Base-by-base conservation (phyloP, 2,797 vertebrate species). In the Peromyscus attwateri region DNA sequence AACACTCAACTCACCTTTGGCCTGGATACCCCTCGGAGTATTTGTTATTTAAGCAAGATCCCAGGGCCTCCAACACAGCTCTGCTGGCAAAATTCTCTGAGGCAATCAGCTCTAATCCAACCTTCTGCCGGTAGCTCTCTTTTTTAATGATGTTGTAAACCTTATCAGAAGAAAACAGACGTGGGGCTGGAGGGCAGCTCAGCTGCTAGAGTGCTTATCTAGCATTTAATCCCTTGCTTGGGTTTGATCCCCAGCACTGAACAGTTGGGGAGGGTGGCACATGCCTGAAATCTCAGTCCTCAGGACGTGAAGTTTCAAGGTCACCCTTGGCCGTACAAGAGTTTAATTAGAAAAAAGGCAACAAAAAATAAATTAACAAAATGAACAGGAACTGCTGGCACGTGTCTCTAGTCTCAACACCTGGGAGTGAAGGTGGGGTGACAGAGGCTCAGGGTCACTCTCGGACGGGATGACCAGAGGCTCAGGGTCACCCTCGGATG, bases 11-110 rank as follows among this genome's bases (percentile, higher is more conserved):
- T 71, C 79, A 99, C 99, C 99, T 99, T 98, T 99, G 99, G 75
- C 99, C 99, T 0, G 99, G 99, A 98, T 99, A 99, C 0, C 99
- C 99, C 96, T 99, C 99, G 0, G 99, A 99, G 98, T 99, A 99
- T 97, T 99, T 99, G 98, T 99, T 99, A 98, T 99, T 99, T 99
- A 99, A 97, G 97, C 99, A 99, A 89, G 99, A 99, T 3, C 99
- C 99, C 37, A 99, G 98, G 23, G 99, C 99, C 96, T 99, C 99
- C 76, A 99, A 98, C 57, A 99, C 99, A 0, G 99, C 99, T 95
- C 99, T 98, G 98, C 99, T 99, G 0, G 99, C 98, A 34, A 99
- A 99, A 98, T 99, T 99, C 98, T 99, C 99, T 0, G 99, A 99
- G 0, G 99, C 99, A 0, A 99, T 99, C 87, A 99, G 98, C 98